phyloP scores from a whole-genome alignment of 2,888 invertebrate genomes.

The Drosophila algonquin region DNA sequence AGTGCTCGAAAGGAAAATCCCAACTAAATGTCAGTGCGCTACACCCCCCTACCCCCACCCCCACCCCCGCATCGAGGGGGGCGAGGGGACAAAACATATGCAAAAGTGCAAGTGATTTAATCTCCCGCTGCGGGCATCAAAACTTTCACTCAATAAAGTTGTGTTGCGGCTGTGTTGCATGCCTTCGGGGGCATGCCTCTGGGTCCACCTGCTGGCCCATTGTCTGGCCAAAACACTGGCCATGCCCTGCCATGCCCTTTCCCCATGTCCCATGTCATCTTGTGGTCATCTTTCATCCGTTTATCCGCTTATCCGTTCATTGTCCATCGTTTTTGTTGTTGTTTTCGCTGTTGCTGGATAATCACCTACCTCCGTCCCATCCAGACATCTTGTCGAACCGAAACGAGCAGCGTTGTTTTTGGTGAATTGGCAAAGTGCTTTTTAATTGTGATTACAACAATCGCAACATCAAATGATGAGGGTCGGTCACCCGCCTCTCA shows the following conservation, averaged over 20 bases:
- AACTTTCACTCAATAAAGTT: slow-evolving; percentile 69
- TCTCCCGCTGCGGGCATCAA: slow-evolving; percentile 48
- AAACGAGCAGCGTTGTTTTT: slow-evolving; percentile 35
- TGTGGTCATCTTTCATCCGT: slow-evolving; percentile 25
- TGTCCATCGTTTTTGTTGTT: slow-evolving; percentile 4
- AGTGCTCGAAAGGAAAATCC: slow-evolving; percentile 28
- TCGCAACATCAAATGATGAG: slow-evolving; percentile 16
- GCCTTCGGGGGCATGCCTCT: background rate
- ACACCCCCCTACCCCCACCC: no score
- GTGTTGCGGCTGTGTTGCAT: slow-evolving; percentile 33
- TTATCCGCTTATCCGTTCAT: slow-evolving; percentile 15
- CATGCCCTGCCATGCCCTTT: background rate
- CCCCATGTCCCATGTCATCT: slow-evolving; percentile 2
- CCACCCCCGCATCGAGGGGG: background rate
- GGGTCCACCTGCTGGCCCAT: slow-evolving; percentile 22
- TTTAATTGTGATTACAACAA: slow-evolving; percentile 67
- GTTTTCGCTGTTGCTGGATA: slow-evolving; percentile 16
- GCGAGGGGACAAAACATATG: slow-evolving; percentile 11
- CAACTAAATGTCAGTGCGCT: slow-evolving; percentile 28
- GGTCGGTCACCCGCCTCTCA: background rate
- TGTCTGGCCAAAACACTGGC: slow-evolving; percentile 6
- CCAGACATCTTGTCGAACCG: slow-evolving; percentile 5
- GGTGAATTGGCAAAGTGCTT: slow-evolving; percentile 61
- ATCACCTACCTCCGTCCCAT: slow-evolving; percentile 17
- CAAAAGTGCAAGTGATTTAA: slow-evolving; percentile 48